Percentiles rank a stretch among this genome's conserved stretches.
Conservation (phyloP, 2,888 invertebrate species). For the Ceriagrion tenellum region DNA sequence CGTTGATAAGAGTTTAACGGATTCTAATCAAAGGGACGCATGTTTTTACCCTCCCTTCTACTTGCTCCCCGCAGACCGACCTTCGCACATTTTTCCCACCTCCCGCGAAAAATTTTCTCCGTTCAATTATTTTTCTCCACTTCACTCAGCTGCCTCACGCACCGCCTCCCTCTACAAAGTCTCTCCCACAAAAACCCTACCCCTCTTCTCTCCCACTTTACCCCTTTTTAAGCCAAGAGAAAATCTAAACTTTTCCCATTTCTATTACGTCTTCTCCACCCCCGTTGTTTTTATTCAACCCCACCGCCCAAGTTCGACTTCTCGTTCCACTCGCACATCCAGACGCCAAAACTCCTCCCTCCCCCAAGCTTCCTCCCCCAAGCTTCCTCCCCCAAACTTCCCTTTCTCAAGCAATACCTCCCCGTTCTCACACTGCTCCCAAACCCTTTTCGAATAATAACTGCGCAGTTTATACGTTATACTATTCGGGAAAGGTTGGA, state of each 20-base stretch:
- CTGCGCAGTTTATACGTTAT: not conserved
- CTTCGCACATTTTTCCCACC: not conserved
- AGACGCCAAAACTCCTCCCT: too few species aligned
- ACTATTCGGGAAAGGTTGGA: not conserved
- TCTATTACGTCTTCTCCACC: not conserved
- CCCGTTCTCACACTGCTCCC: not conserved
- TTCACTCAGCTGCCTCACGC: not conserved
- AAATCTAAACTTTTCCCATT: slow-evolving; percentile 1
- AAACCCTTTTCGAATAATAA: not conserved
- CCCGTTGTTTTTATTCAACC: not conserved
- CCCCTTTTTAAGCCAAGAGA: not conserved
- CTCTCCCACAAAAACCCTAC: not conserved
- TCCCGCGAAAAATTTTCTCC: not conserved
- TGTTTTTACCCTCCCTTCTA: not conserved
- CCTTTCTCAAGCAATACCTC: not conserved
- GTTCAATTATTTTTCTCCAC: not conserved
- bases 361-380: not conserved
- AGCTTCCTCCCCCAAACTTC: not conserved
- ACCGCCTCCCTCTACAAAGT: not conserved
- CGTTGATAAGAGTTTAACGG: slow-evolving; percentile 28
- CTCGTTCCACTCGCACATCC: not conserved
- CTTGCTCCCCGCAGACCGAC: too few species aligned
- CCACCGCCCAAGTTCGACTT: not conserved
- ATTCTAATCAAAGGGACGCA: not conserved
- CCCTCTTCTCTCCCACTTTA: not conserved